phyloP scores from a whole-genome alignment of 2,797 vertebrate genomes.

The Spheniscus humboldti region DNA sequence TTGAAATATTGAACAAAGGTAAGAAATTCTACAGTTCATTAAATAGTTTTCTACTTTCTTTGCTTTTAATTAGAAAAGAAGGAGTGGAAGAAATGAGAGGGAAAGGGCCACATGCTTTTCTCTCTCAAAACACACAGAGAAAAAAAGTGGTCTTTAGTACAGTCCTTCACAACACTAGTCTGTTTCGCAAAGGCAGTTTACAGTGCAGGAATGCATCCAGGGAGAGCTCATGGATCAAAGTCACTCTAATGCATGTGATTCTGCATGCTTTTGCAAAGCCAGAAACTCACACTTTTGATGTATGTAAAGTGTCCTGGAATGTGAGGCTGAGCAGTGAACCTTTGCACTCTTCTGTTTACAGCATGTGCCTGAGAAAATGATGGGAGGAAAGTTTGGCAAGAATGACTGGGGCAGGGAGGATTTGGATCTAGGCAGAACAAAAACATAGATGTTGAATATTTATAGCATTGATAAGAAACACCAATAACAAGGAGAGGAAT shows the following conservation, averaged over 20 bases:
- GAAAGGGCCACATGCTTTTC: not conserved
- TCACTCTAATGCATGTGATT: not conserved
- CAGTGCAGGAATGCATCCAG: not conserved
- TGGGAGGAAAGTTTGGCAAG: not conserved
- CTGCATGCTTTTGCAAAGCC: not conserved
- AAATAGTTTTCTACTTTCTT: not conserved
- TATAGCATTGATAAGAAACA: not conserved
- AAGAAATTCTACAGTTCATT: not conserved
- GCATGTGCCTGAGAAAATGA: not conserved
- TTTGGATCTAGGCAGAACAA: not conserved
- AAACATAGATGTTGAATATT: not conserved
- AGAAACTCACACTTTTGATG: slow-evolving; percentile 2
- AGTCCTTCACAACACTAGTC: not conserved
- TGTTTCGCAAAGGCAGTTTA: not conserved
- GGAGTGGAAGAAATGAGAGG: not conserved
- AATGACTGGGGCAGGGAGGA: not conserved
- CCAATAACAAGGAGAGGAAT: not conserved
- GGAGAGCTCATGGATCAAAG: not conserved
- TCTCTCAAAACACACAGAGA: not conserved
- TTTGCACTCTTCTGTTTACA: slow-evolving; percentile 15
- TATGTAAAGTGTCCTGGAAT: not conserved
- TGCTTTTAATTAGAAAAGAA: not conserved
- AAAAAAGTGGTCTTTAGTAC: not conserved
- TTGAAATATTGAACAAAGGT: not conserved
- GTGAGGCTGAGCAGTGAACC: slow-evolving; percentile 1